A percentile compares a stretch with the other conserved stretches of the same genome.
Evolutionary conservation across 2,113 vertebrate genomes (phyloP).

Genomic region (Tenebrosternarchus preto): DNA sequence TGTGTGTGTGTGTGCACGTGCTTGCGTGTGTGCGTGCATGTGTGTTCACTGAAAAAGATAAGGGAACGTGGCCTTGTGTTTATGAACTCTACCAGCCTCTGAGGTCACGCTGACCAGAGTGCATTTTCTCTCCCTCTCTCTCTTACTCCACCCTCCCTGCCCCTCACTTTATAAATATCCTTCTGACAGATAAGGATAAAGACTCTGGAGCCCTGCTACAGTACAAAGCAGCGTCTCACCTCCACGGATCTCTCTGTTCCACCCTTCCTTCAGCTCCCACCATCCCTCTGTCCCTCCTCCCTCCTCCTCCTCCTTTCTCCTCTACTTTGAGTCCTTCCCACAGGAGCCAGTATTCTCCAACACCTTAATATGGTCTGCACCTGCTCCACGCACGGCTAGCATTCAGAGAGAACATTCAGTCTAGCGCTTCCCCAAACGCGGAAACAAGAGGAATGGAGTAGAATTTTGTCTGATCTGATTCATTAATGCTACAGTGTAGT

Average conservation of each 20-base stretch:
- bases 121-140: constrained; percentile 6
- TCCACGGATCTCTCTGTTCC: constrained; percentile 51
- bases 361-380: constrained; percentile 9
- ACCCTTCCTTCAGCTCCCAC: constrained; percentile 11
- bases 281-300: constrained; percentile 24
- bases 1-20: constrained; percentile 28
- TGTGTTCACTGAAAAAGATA: constrained; percentile 26
- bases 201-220: constrained; percentile 65
- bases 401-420: no score
- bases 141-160: neutral
- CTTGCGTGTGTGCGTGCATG: neutral
- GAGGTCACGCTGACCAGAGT: constrained; percentile 68
- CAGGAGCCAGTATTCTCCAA: constrained; percentile 59
- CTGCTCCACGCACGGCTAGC: constrained; percentile 8
- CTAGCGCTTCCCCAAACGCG: neutral
- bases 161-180: constrained; percentile 1
- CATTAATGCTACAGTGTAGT: constrained; percentile 32
- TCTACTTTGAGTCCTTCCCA: constrained; percentile 49
- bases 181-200: constrained; percentile 73
- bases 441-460: neutral
- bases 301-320: constrained; percentile 7
- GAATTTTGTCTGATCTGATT: neutral
- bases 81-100: constrained; percentile 7
- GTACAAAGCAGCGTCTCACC: constrained; percentile 70
- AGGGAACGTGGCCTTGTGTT: neutral